Base-by-base conservation (phyloP, 2,113 vertebrate species). In the Menidia beryllina region DNA sequence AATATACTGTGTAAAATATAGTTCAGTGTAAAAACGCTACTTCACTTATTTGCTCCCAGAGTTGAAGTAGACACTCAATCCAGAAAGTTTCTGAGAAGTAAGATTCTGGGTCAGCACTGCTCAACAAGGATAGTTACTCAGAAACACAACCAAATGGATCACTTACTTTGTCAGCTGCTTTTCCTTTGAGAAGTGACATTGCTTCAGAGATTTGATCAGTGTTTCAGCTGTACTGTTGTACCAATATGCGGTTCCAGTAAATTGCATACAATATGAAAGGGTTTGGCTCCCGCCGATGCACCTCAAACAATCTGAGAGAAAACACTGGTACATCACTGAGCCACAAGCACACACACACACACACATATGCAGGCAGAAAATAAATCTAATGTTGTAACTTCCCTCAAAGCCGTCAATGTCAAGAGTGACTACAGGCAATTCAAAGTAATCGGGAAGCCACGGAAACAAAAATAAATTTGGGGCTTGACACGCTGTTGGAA, bases 401-500 rank as follows among this genome's bases (percentile, higher is more conserved):
- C 75, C 30, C 79, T 93, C 90, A 84, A 91, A 94, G 93, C 86
- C 86, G 70, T 86, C 93, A 94, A 84, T 92, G 93, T 92, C 93
- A 87, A 71, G 82, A 84, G 92, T 90, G 92, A 93, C 91, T 77
- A 86, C 88, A 86, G 90, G 93, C 94, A 94, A 97, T 95, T 95
- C 94, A 93, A 95, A 93, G 91, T 94, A 96, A 96, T 96, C 95
- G 94, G 88, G 86, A 86, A 83, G 90, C 90, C 93, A 81, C 86
- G 10, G 85, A 93, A 94, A 95, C 92, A 94, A 93, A 94, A 91
- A 88, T 91, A 95, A 95, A 94, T 93, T 93, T 92, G 83, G 92
- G 93, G 91, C 92, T 86, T 94, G 94, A 96, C 95, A 96, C 91
- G 92, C 93, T 94, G 94, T 93, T 92, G 93, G 94, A 94, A 95